Conservation (phyloP, 1,140 invertebrate genomes). For the Trachymyrmex septentrionalis region DNA sequence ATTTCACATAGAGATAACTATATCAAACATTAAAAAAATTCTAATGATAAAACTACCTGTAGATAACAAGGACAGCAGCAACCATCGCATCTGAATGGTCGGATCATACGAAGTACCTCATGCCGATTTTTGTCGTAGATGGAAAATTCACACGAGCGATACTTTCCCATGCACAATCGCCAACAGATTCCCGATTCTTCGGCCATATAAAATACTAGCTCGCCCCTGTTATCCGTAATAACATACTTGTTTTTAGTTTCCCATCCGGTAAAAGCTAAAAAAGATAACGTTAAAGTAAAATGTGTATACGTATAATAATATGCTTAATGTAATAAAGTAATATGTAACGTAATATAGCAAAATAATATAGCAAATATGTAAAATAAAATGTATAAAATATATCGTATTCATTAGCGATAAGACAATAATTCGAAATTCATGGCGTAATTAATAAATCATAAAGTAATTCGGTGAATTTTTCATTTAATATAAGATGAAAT, state of each 20-base stretch:
- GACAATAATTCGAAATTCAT: background rate
- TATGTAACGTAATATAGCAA: background rate
- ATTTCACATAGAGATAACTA: background rate
- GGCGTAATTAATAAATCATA: background rate
- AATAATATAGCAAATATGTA: background rate
- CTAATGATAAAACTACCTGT: slow-evolving; percentile 84
- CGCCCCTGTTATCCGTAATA: slow-evolving; percentile 62
- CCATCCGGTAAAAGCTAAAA: slow-evolving; percentile 73
- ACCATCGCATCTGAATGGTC: slow-evolving; percentile 85
- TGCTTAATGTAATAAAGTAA: background rate
- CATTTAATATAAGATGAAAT: background rate
- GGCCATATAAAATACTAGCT: slow-evolving; percentile 92
- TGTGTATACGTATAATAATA: background rate
- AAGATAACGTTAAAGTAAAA: slow-evolving; percentile 10
- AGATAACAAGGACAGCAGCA: slow-evolving; percentile 89
- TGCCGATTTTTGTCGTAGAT: slow-evolving; percentile 92
- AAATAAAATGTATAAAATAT: background rate
- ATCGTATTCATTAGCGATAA: background rate
- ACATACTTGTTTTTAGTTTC: slow-evolving; percentile 79
- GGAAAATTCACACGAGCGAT: slow-evolving; percentile 94
- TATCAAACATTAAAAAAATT: background rate
- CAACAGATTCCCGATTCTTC: slow-evolving; percentile 94
- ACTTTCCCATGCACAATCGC: slow-evolving; percentile 92
- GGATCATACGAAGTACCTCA: slow-evolving; percentile 89
- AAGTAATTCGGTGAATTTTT: background rate